A percentile compares a stretch with the other conserved stretches of the same genome.
Evolutionary conservation across 2,113 vertebrate genomes (phyloP).

Genomic region (Nesogale talazaci): DNA sequence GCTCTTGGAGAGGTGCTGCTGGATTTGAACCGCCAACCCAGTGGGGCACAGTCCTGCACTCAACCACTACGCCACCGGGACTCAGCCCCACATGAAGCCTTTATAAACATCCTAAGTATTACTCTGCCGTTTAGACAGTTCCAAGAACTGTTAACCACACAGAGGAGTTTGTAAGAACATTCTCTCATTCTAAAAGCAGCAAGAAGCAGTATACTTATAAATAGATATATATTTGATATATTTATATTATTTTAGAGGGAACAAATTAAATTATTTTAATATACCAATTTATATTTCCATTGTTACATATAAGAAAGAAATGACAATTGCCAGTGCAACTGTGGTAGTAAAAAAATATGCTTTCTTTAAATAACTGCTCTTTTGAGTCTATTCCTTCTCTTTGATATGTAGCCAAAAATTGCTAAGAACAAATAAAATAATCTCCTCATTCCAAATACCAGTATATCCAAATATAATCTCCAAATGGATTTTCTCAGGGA

Average conservation of each 20-base stretch:
- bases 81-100: background rate
- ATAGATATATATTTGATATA: background rate
- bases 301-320: background rate
- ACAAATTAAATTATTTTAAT: background rate
- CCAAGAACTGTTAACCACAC: background rate
- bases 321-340: background rate
- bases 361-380: background rate
- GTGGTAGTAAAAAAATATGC: background rate
- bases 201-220: constrained; percentile 1
- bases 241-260: background rate
- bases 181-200: background rate
- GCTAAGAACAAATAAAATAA: background rate
- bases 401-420: background rate
- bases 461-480: background rate
- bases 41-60: too few relatives aligned
- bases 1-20: too few relatives aligned
- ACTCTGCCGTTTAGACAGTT: background rate
- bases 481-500: background rate
- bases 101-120: constrained; percentile 1
- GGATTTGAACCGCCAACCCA: too few relatives aligned
- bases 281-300: background rate
- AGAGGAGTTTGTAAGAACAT: background rate
- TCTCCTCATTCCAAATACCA: background rate
- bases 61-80: too few relatives aligned
- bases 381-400: background rate